A percentile compares a stretch with the other conserved stretches of the same genome.
Evolutionary conservation across 2,797 vertebrate genomes (phyloP).

Genomic region (Hemitrygon akajei): DNA sequence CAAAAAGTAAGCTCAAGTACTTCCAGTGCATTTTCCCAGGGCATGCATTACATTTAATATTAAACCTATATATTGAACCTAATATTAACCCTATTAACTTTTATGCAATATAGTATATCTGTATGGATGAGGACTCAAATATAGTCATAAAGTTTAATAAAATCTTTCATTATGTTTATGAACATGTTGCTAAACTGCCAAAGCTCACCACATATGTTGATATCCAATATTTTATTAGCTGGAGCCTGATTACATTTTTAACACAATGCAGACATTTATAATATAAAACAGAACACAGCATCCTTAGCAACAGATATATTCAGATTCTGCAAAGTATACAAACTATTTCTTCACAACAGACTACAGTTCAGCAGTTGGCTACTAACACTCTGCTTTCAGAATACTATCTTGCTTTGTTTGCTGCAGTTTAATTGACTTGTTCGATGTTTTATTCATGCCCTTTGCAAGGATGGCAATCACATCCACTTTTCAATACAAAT

Average conservation of each 20-base stretch:
- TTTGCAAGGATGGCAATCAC: not conserved
- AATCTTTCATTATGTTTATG: not conserved
- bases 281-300: not conserved
- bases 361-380: not conserved
- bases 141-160: no score
- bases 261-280: not conserved
- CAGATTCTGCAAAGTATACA: not conserved
- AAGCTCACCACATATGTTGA: not conserved
- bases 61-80: not conserved
- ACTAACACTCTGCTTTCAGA: not conserved
- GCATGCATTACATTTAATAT: not conserved
- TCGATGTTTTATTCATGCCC: not conserved
- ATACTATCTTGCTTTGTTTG: not conserved
- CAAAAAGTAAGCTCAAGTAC: not conserved
- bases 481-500: not conserved
- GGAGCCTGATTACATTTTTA: not conserved
- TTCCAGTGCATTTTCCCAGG: not conserved
- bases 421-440: not conserved
- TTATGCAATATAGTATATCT: not conserved
- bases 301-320: not conserved
- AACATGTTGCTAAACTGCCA: not conserved
- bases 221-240: not conserved
- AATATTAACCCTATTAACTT: not conserved
- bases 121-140: not conserved
- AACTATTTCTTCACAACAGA: not conserved